Evolutionary conservation across 2,888 invertebrate species (phyloP).

Genomic region (Diplolepis rosae): DNA sequence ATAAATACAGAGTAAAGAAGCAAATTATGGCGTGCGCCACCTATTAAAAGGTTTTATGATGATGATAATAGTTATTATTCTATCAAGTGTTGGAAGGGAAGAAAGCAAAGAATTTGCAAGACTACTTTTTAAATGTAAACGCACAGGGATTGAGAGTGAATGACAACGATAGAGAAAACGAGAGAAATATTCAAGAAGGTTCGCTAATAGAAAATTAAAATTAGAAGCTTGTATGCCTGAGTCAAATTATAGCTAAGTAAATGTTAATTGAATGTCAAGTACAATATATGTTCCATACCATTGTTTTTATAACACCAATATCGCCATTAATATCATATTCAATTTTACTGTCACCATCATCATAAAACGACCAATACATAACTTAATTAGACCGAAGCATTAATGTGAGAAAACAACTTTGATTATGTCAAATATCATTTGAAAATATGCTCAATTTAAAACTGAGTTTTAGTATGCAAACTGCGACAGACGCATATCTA

Average conservation of each 20-base stretch:
- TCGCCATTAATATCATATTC: slow-evolving; percentile 24
- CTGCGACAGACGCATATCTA: slow-evolving; percentile 7
- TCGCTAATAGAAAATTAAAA: slow-evolving; percentile 29
- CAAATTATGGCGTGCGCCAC: slow-evolving; percentile 53
- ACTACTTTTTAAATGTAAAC: slow-evolving; percentile 41
- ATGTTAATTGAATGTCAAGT: slow-evolving; percentile 25
- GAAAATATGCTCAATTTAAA: background rate
- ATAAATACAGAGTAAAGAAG: slow-evolving; percentile 45
- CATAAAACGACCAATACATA: background rate
- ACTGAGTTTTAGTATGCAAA: background rate
- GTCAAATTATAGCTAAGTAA: slow-evolving; percentile 32
- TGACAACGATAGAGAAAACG: slow-evolving; percentile 17
- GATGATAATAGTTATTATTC: slow-evolving; percentile 57
- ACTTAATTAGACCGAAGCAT: background rate
- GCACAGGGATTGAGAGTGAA: slow-evolving; percentile 3
- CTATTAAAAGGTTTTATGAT: slow-evolving; percentile 52
- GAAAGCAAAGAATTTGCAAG: slow-evolving; percentile 50
- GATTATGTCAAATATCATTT: background rate
- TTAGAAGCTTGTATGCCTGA: slow-evolving; percentile 37
- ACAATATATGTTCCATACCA: slow-evolving; percentile 35
- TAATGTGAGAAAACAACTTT: background rate
- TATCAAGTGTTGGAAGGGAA: slow-evolving; percentile 55
- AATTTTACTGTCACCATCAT: slow-evolving; percentile 14
- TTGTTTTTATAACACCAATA: slow-evolving; percentile 16
- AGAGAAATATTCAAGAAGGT: slow-evolving; percentile 24